A percentile compares a stretch with the other conserved stretches of the same genome.
Conservation (phyloP, 92 coral and sea anemone genomes). For the Phenganax subtilis region DNA sequence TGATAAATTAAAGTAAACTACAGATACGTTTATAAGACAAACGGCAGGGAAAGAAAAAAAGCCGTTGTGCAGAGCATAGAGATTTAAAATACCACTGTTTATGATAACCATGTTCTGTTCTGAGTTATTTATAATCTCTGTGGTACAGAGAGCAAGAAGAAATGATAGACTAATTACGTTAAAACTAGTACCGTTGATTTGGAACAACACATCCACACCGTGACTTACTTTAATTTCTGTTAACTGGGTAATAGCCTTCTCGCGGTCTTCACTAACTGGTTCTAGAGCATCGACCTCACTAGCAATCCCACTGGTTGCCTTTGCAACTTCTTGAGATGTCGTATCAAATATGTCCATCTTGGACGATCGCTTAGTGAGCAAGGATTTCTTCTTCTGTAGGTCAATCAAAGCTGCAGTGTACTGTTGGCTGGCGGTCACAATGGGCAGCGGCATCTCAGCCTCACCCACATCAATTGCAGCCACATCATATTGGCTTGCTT, state of each 20-base stretch:
- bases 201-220: neutral
- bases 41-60: no score
- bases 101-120: no score
- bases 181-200: neutral
- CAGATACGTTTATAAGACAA: no score
- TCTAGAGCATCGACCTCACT: constrained; percentile 60
- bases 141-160: no score
- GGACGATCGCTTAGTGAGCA: constrained; percentile 64
- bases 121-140: no score
- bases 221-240: constrained; percentile 56
- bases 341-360: constrained; percentile 67
- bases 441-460: neutral
- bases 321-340: constrained; percentile 62
- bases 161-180: no score
- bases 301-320: constrained; percentile 59
- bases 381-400: constrained; percentile 39
- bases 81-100: no score
- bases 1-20: neutral
- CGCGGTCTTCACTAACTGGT: constrained; percentile 74
- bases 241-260: constrained; percentile 70
- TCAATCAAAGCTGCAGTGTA: constrained; percentile 33
- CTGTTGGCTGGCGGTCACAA: constrained; percentile 26
- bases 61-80: no score
- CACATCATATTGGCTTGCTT: constrained; percentile 68
- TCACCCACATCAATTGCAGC: constrained; percentile 55